Evolutionary conservation across 2,113 vertebrate species (phyloP).

Genomic region (Cynoglossus semilaevis): DNA sequence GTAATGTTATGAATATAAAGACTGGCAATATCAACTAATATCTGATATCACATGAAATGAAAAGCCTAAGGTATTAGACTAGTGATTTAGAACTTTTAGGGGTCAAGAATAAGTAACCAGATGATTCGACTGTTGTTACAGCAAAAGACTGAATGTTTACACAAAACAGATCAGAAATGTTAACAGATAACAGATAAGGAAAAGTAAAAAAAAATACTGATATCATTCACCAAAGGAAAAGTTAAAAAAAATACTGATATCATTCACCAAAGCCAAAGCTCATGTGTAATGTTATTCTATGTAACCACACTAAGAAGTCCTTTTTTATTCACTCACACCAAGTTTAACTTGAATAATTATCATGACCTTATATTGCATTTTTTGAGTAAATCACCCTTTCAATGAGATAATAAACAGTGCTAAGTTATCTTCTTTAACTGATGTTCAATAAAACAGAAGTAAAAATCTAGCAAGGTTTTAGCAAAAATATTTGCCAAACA

Average conservation of each 20-base stretch:
- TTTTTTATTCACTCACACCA: too few relatives aligned
- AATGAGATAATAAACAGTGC: too few relatives aligned
- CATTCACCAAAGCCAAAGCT: too few relatives aligned
- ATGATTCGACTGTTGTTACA: constrained; percentile 1
- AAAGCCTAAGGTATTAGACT: not conserved
- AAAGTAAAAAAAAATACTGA: not conserved
- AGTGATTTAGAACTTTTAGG: not conserved
- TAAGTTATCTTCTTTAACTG: too few relatives aligned
- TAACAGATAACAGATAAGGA: not conserved
- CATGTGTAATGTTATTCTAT: too few relatives aligned
- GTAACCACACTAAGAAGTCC: too few relatives aligned
- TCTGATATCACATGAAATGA: constrained; percentile 13
- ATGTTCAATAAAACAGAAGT: too few relatives aligned
- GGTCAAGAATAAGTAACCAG: not conserved
- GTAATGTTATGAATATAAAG: constrained; percentile 20
- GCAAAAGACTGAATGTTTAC: not conserved
- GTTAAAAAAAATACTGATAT: not conserved
- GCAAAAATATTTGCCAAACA: too few relatives aligned
- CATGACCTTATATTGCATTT: too few relatives aligned
- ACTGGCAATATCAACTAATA: constrained; percentile 6
- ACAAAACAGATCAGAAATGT: not conserved
- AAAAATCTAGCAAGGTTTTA: too few relatives aligned
- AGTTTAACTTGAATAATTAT: too few relatives aligned
- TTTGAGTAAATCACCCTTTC: too few relatives aligned
- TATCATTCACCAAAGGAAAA: not conserved